These are phyloP conservation scores for Centropristis striata DNA, from an alignment of 2,113 vertebrate genomes.

Conservation along the genomic window DNA sequence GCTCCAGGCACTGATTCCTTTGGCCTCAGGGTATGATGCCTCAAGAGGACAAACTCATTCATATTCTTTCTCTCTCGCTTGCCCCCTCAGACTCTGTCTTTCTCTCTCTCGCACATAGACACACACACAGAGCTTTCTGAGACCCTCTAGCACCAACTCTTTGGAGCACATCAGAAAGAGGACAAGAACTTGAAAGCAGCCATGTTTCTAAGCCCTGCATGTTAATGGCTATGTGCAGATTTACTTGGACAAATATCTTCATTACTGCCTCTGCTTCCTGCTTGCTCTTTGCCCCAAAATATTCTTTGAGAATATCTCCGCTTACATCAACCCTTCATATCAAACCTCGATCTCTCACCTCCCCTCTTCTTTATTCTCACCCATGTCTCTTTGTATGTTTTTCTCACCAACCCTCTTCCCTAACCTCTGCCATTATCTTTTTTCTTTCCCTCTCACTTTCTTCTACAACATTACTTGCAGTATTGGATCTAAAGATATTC, in stretches of 20 bases:
- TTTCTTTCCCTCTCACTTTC: not conserved
- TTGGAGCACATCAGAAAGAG: constrained; percentile 19
- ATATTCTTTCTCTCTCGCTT: constrained; percentile 22
- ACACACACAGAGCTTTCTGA: constrained; percentile 14
- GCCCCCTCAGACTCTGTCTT: not conserved
- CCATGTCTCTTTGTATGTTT: not conserved
- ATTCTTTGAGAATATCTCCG: constrained; percentile 5
- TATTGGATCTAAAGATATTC: constrained; percentile 11
- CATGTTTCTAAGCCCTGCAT: not conserved
- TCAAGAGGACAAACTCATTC: constrained; percentile 48
- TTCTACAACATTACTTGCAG: constrained; percentile 6
- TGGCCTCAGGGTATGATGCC: constrained; percentile 57
- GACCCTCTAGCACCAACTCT: not conserved
- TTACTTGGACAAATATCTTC: constrained; percentile 8
- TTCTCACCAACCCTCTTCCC: not conserved
- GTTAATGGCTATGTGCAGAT: not conserved
- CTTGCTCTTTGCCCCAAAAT: not conserved
- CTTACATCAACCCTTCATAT: constrained; percentile 16
- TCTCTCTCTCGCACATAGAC: not conserved
- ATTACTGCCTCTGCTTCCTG: not conserved
- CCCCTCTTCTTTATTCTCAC: not conserved
- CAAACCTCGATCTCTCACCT: not conserved
- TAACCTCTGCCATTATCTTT: not conserved
- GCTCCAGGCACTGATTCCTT: constrained; percentile 61
- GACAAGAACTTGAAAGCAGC: constrained; percentile 28